These are phyloP conservation scores for Platysteira castanea DNA, from an alignment of 2,113 vertebrate species.

Conservation along the genomic window DNA sequence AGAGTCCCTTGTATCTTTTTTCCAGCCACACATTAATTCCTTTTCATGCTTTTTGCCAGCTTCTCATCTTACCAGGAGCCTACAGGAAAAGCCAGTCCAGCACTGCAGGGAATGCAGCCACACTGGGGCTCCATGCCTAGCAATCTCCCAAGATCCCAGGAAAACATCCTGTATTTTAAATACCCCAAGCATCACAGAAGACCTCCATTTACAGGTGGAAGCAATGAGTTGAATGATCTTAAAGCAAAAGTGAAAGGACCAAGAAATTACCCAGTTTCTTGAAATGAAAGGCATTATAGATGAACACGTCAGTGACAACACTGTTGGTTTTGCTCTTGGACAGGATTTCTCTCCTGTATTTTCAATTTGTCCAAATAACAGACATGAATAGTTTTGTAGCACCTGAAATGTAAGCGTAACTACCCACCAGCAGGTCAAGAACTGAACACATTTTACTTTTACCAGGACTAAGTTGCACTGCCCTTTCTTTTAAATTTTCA, in stretches of 20 bases:
- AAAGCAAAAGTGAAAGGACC: not conserved
- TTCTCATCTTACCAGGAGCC: slow-evolving; percentile 17
- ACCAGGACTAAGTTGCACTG: not conserved
- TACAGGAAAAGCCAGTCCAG: not conserved
- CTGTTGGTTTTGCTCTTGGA: not conserved
- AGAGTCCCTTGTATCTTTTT: slow-evolving; percentile 1
- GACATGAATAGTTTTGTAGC: not conserved
- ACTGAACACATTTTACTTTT: not conserved
- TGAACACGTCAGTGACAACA: not conserved
- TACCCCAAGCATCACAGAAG: not conserved
- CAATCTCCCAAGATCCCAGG: not conserved
- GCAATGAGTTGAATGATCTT: not conserved
- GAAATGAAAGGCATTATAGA: not conserved
- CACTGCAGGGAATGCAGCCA: not conserved
- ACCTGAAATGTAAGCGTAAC: not conserved
- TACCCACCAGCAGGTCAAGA: not conserved
- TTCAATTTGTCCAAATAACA: not conserved
- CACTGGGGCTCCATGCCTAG: not conserved
- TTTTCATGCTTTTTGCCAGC: not conserved
- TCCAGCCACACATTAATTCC: slow-evolving; percentile 1
- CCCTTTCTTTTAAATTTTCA: not conserved
- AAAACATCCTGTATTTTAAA: not conserved
- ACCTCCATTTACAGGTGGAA: not conserved
- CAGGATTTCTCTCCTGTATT: not conserved
- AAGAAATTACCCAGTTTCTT: not conserved